phyloP scores from a whole-genome alignment of 2,797 vertebrate genomes.

The Vipera ursinii region DNA sequence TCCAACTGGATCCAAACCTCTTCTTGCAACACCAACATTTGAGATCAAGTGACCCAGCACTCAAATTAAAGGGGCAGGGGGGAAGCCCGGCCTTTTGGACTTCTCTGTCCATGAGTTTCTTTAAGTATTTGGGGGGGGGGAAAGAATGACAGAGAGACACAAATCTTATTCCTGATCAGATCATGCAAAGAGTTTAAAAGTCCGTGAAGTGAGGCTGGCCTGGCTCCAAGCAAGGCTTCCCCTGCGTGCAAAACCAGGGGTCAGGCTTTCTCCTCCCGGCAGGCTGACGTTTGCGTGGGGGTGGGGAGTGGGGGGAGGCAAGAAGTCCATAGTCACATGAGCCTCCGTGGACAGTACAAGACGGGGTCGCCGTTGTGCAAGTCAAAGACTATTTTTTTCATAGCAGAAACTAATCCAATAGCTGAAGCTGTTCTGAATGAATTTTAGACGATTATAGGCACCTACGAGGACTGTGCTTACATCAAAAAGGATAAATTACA shows the following conservation, averaged over 20 bases:
- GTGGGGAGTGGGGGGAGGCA: background rate
- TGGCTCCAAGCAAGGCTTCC: background rate
- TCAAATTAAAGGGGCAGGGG: background rate
- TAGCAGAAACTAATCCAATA: background rate
- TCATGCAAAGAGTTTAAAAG: background rate
- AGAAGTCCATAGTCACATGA: background rate
- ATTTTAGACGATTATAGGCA: constrained; percentile 28
- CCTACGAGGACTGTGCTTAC: constrained; percentile 8
- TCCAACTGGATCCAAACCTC: background rate
- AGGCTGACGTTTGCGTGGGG: background rate
- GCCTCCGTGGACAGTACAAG: background rate
- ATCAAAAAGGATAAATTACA: constrained; percentile 22
- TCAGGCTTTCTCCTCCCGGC: background rate
- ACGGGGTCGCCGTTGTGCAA: background rate
- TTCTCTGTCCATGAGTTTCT: background rate
- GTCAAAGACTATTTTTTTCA: background rate
- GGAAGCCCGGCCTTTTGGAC: background rate
- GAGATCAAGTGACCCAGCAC: background rate
- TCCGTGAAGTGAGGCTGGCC: background rate
- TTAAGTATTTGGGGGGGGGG: background rate
- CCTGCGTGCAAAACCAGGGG: background rate
- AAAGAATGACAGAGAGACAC: background rate
- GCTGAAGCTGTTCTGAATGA: constrained; percentile 16
- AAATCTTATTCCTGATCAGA: background rate
- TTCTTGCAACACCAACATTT: background rate